Evolutionary conservation across 2,888 invertebrate genomes (phyloP).

Genomic region (Epinotia bilunana): DNA sequence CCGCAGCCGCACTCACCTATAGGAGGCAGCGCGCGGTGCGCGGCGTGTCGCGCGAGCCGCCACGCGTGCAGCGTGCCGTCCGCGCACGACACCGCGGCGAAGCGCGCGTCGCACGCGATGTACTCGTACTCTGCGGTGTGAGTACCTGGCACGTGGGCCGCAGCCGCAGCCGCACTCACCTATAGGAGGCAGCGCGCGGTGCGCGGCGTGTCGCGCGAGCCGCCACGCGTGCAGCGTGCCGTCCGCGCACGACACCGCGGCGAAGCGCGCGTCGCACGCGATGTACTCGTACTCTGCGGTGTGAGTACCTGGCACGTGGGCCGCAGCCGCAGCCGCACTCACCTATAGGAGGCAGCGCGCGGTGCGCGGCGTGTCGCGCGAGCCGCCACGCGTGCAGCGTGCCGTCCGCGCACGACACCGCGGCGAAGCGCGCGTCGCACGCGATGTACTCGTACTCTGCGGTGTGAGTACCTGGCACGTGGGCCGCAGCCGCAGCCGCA

Average conservation of each 20-base stretch:
- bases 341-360: conserved; percentile 85
- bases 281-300: conserved; percentile 71
- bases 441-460: conserved; percentile 78
- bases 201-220: conserved; percentile 75
- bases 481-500: neutral
- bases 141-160: too few relatives aligned
- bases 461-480: too few relatives aligned
- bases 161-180: conserved; percentile 53
- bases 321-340: conserved; percentile 23
- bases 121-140: conserved; percentile 61
- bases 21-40: conserved; percentile 81
- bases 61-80: conserved; percentile 88
- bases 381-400: conserved; percentile 86
- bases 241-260: conserved; percentile 88
- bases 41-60: conserved; percentile 78
- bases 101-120: conserved; percentile 84
- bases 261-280: conserved; percentile 84
- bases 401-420: conserved; percentile 88
- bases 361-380: conserved; percentile 69
- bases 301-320: too few relatives aligned
- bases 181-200: conserved; percentile 84
- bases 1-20: conserved; percentile 63
- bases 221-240: conserved; percentile 86
- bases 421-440: conserved; percentile 84
- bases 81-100: conserved; percentile 86